A percentile compares a stretch with the other conserved stretches of the same genome.
Evolutionary conservation across 2,888 invertebrate species (phyloP).

Genomic region (Theristus sp.): DNA sequence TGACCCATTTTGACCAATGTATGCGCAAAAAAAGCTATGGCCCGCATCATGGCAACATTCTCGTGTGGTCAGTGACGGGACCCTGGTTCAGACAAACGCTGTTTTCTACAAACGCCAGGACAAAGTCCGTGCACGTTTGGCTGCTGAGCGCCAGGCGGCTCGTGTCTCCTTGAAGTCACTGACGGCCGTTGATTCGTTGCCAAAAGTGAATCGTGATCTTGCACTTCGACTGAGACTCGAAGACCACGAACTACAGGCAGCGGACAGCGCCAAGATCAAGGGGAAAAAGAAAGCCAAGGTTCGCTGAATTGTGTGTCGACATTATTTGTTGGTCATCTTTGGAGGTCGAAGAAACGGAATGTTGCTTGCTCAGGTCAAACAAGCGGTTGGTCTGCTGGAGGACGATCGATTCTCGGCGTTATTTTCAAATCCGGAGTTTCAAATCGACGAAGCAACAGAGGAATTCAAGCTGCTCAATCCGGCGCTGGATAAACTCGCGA

Average conservation of each 20-base stretch:
- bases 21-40: too few species aligned
- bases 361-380: constrained; percentile 9
- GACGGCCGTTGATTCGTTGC: constrained; percentile 45
- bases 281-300: constrained; percentile 39
- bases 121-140: too few species aligned
- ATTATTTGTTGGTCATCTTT: too few species aligned
- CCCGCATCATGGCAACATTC: too few species aligned
- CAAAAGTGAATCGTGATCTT: constrained; percentile 68
- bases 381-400: constrained; percentile 45
- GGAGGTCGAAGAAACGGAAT: too few species aligned
- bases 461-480: constrained; percentile 70
- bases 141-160: not conserved
- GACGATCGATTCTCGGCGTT: constrained; percentile 74
- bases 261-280: constrained; percentile 34
- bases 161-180: constrained; percentile 31
- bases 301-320: too few species aligned
- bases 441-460: constrained; percentile 65
- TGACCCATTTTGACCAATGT: too few species aligned
- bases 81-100: too few species aligned
- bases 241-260: constrained; percentile 22
- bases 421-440: constrained; percentile 77
- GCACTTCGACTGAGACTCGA: constrained; percentile 63
- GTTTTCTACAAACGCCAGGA: too few species aligned
- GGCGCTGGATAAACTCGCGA: constrained; percentile 60
- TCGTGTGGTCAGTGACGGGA: too few species aligned